A percentile compares a stretch with the other conserved stretches of the same genome.
phyloP scores from a whole-genome alignment of 2,888 invertebrate genomes.

The Salpingus planirostris region DNA sequence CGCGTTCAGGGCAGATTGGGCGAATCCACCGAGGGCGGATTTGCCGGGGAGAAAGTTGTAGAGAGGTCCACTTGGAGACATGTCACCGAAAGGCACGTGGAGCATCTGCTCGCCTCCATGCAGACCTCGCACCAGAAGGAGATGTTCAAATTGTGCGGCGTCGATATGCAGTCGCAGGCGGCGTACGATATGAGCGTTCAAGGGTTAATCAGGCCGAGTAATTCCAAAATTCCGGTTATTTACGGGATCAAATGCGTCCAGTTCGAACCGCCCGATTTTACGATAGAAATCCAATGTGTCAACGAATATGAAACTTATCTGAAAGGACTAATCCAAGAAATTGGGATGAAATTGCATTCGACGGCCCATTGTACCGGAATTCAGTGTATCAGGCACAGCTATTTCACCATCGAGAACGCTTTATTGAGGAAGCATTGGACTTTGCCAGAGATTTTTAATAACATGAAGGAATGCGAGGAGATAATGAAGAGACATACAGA shows the following conservation, averaged over 20 bases:
- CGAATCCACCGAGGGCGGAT: conserved; percentile 63
- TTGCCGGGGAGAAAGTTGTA: conserved; percentile 60
- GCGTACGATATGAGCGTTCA: conserved; percentile 81
- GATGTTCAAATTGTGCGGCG: conserved; percentile 77
- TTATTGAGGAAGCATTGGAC: conserved; percentile 78
- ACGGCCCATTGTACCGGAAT: conserved; percentile 73
- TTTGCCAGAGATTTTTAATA: conserved; percentile 56
- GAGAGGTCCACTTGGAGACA: conserved; percentile 62
- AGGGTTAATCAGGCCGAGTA: conserved; percentile 71
- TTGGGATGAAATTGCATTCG: conserved; percentile 71
- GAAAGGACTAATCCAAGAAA: conserved; percentile 68
- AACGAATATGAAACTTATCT: conserved; percentile 78
- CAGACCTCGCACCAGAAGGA: conserved; percentile 80
- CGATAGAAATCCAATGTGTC: conserved; percentile 80
- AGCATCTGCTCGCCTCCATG: conserved; percentile 65
- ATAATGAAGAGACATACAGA: conserved; percentile 46
- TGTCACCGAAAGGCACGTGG: conserved; percentile 60
- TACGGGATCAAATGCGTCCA: conserved; percentile 80
- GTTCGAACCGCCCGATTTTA: conserved; percentile 76
- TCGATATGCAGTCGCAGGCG: conserved; percentile 76
- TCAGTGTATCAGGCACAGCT: conserved; percentile 74
- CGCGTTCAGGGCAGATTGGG: conserved; percentile 70
- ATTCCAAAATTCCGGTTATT: conserved; percentile 62
- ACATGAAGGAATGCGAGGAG: conserved; percentile 50
- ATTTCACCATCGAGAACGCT: conserved; percentile 67